Base-by-base conservation (phyloP, 1,140 invertebrate species). In the Rhyacophila brunnea region DNA sequence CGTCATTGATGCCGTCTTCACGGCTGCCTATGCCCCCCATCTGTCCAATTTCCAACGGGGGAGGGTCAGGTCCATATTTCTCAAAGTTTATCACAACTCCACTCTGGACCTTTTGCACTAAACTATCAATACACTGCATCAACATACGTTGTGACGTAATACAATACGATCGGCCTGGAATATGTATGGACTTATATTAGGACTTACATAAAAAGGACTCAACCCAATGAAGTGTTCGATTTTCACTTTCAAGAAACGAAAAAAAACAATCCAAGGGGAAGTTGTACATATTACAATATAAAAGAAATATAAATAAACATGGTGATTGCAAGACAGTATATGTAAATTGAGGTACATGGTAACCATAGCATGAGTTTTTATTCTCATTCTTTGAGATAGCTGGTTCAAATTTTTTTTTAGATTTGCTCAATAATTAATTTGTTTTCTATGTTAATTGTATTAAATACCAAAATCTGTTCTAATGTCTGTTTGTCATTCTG, bases 61-160 rank as follows among this genome's bases (percentile, higher is more conserved):
- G 85, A 1, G 92, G 93, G 74, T 96, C 94, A 0, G 91, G 88
- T 1, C 93, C 94, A 60, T 92, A 89, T 78, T 96, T 96, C 75
- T 99, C 96, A 75, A 99, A 98, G 74, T 97, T 93, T 55, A 99
- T 91, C 1, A 99, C 95, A 17, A 99, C 96, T 0, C 97, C 96
- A 66, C 92, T 94, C 72, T 98, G 96, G 9, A 98, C 93, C 79
- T 98, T 98, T 71, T 96, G 92, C 6, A 98, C 94, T 28, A 99
- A 79, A 66, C 93, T 96, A 73, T 99, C 97, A 54, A 99, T 90
- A 68, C 95, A 96, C 69, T 96, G 92, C 83, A 94, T 92, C 67
- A 99, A 79, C 87, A 96, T 94, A 56, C 94, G 83, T 70, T 98
- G 95, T 0, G 93, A 95, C 14, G 92, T 94, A 54, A 99, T 92